Conservation (phyloP, 2,888 invertebrate genomes). For the Tetramorium bicarinatum region DNA sequence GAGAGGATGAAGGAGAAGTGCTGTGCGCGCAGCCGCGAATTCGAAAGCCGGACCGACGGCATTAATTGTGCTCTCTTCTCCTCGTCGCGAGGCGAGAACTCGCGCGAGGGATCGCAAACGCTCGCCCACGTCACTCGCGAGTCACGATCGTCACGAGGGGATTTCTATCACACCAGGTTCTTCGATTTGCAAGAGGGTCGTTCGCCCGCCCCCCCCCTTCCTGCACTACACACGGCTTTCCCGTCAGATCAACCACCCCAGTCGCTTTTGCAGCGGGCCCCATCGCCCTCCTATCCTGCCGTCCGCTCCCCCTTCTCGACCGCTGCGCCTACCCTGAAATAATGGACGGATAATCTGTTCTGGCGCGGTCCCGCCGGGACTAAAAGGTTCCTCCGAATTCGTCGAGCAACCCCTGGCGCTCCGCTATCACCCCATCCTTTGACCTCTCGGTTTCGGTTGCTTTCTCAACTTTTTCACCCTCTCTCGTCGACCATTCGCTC, state of each 20-base stretch:
- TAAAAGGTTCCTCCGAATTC: slow-evolving; percentile 79
- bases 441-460: slow-evolving; percentile 39
- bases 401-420: slow-evolving; percentile 48
- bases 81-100: slow-evolving; percentile 28
- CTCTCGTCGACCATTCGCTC: slow-evolving; percentile 45
- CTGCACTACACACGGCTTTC: slow-evolving; percentile 22
- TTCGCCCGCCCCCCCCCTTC: neutral
- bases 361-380: slow-evolving; percentile 69
- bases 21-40: slow-evolving; percentile 81
- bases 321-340: slow-evolving; percentile 69
- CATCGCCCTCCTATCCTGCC: slow-evolving; percentile 4
- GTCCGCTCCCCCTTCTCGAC: neutral
- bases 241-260: slow-evolving; percentile 48
- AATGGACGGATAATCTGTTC: slow-evolving; percentile 80
- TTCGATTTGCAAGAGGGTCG: slow-evolving; percentile 17
- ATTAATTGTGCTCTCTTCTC: slow-evolving; percentile 76
- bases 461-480: slow-evolving; percentile 43
- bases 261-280: slow-evolving; percentile 1
- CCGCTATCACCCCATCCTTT: slow-evolving; percentile 24
- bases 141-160: slow-evolving; percentile 27
- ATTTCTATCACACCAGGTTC: slow-evolving; percentile 33
- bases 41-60: slow-evolving; percentile 73
- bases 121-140: slow-evolving; percentile 37
- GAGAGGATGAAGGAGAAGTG: slow-evolving; percentile 55
- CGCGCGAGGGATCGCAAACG: slow-evolving; percentile 28